Conservation (phyloP, 2,797 vertebrate species). For the Rhinella marina region DNA sequence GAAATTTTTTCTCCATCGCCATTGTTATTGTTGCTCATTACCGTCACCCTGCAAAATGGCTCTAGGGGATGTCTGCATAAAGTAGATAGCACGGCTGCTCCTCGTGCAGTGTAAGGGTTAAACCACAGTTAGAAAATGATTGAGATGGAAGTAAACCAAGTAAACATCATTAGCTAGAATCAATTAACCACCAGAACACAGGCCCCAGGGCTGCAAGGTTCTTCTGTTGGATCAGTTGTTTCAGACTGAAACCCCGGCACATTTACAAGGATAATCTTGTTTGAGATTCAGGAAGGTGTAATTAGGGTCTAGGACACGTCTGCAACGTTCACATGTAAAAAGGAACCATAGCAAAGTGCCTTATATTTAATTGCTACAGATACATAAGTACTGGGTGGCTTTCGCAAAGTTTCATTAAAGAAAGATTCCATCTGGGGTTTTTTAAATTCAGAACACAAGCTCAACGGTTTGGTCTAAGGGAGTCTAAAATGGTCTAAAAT, state of each 20-base stretch:
- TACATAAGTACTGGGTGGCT: background rate
- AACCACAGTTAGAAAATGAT: constrained; percentile 33
- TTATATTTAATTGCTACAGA: background rate
- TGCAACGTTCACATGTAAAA: background rate
- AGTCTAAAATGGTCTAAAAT: no score
- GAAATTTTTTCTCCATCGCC: background rate
- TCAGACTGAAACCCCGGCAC: constrained; percentile 40
- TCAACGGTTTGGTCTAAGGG: background rate
- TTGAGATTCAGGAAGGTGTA: constrained; percentile 28
- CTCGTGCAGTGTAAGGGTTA: constrained; percentile 12
- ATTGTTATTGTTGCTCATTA: background rate
- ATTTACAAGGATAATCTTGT: constrained; percentile 57
- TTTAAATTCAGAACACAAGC: background rate
- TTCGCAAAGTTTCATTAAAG: background rate
- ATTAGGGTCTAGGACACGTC: constrained; percentile 43
- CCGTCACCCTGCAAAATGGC: background rate
- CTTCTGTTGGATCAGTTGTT: constrained; percentile 49
- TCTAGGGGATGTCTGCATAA: background rate
- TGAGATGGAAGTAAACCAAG: constrained; percentile 56
- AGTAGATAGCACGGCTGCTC: background rate
- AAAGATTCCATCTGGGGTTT: background rate
- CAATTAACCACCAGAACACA: constrained; percentile 53
- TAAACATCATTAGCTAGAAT: constrained; percentile 58
- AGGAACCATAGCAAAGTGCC: background rate
- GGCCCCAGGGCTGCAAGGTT: constrained; percentile 28